Conservation (phyloP, 2,888 invertebrate species). For the Halictus quadricinctus region DNA sequence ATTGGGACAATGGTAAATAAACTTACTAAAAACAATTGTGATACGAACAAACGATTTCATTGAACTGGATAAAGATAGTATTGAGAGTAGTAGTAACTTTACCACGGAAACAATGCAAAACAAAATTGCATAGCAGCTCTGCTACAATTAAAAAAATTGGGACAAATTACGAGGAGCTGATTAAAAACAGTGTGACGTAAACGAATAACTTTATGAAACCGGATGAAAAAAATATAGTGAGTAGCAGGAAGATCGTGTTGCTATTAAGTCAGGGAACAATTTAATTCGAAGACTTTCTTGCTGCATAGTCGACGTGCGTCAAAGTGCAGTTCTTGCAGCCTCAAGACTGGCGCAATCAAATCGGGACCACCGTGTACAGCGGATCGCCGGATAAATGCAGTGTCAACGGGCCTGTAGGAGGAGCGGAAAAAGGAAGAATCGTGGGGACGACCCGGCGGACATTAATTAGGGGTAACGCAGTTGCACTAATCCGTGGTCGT, state of each 20-base stretch:
- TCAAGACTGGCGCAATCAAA: background rate
- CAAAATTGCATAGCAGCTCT: too few relatives aligned
- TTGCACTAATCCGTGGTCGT: conserved; percentile 1
- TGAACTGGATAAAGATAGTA: too few relatives aligned
- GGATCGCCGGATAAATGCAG: background rate
- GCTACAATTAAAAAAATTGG: too few relatives aligned
- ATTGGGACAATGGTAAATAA: too few relatives aligned
- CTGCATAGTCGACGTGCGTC: background rate
- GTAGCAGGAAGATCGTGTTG: background rate
- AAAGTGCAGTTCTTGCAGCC: background rate
- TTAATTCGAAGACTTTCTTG: background rate
- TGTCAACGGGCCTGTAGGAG: background rate
- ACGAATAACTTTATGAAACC: too few relatives aligned
- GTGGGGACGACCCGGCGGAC: background rate
- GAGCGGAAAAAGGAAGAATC: background rate
- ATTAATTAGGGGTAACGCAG: conserved; percentile 3
- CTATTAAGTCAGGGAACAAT: background rate
- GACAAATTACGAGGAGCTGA: too few relatives aligned
- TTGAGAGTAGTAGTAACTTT: too few relatives aligned
- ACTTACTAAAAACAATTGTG: too few relatives aligned
- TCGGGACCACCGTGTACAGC: background rate
- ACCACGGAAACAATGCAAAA: too few relatives aligned
- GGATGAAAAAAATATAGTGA: too few relatives aligned
- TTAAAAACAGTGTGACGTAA: too few relatives aligned
- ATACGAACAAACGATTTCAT: too few relatives aligned